phyloP scores from a whole-genome alignment of 2,888 invertebrate species.

The Perizoma affinitatum region DNA sequence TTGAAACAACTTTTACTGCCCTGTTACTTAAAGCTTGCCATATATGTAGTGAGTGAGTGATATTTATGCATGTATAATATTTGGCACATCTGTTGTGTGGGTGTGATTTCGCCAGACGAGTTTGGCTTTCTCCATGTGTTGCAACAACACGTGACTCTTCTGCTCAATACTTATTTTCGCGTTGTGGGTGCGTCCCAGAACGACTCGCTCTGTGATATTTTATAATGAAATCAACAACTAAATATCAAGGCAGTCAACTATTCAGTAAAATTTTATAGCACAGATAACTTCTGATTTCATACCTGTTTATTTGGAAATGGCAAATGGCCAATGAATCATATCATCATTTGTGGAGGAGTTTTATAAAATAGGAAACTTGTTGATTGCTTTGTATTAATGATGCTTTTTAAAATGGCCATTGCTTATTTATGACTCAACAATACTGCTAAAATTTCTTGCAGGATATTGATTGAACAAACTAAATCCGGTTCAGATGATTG shows the following conservation, averaged over 20 bases:
- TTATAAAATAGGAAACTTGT: conserved; percentile 73
- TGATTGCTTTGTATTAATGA: conserved; percentile 50
- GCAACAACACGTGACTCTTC: conserved; percentile 53
- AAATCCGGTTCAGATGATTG: conserved; percentile 26
- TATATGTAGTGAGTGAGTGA: conserved; percentile 51
- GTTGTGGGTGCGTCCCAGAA: conserved; percentile 7
- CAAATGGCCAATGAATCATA: conserved; percentile 67
- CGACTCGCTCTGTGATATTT: conserved; percentile 56
- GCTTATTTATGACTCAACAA: conserved; percentile 46
- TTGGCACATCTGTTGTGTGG: conserved; percentile 77
- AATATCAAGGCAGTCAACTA: conserved; percentile 76
- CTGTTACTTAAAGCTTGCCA: conserved; percentile 54
- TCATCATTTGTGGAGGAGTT: conserved; percentile 58
- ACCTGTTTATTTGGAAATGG: conserved; percentile 48
- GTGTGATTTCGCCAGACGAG: conserved; percentile 79
- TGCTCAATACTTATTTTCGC: conserved; percentile 12
- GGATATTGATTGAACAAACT: conserved; percentile 11
- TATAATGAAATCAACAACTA: conserved; percentile 60
- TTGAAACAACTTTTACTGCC: conserved; percentile 72
- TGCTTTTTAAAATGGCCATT: conserved; percentile 39
- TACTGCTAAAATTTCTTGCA: conserved; percentile 11
- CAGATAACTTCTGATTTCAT: conserved; percentile 35
- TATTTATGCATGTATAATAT: conserved; percentile 60
- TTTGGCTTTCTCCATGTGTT: conserved; percentile 76
- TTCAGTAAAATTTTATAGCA: conserved; percentile 46